Evolutionary conservation across 1,140 invertebrate genomes (phyloP).

Genomic region (Polypedilum vanderplanki): DNA sequence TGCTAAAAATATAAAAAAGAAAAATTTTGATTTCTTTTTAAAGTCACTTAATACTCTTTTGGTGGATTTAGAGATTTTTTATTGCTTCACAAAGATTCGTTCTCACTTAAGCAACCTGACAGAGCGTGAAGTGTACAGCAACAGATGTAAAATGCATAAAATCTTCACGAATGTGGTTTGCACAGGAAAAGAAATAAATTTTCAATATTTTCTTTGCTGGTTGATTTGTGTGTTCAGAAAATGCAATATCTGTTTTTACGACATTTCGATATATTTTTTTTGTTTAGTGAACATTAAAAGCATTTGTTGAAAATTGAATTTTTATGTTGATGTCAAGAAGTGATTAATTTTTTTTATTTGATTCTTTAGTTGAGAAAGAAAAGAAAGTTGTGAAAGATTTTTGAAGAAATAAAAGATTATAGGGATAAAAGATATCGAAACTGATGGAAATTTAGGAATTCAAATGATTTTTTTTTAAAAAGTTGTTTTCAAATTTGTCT

Average conservation of each 20-base stretch:
- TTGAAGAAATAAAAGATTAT: too few relatives aligned
- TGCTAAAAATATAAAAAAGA: not conserved
- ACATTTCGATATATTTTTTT: not conserved
- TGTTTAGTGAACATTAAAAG: not conserved
- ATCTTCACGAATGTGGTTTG: not conserved
- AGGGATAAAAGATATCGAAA: too few relatives aligned
- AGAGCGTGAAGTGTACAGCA: not conserved
- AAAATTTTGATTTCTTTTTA: not conserved
- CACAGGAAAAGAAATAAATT: not conserved
- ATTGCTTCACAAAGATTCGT: not conserved
- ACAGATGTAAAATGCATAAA: constrained; percentile 18
- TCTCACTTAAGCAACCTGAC: not conserved
- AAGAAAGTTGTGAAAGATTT: too few relatives aligned
- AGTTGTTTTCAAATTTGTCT: too few relatives aligned
- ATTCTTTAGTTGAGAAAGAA: too few relatives aligned
- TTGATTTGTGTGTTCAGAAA: not conserved
- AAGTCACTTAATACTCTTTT: not conserved
- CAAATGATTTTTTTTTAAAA: too few relatives aligned
- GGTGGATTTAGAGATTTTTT: not conserved
- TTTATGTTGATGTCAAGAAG: too few relatives aligned
- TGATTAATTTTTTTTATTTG: too few relatives aligned
- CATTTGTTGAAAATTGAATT: not conserved
- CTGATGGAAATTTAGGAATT: too few relatives aligned
- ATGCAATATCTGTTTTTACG: not conserved
- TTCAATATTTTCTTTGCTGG: not conserved